A percentile compares a stretch with the other conserved stretches of the same genome.
Conservation (phyloP, 1,140 invertebrate species). For the Drosophila dunni region DNA sequence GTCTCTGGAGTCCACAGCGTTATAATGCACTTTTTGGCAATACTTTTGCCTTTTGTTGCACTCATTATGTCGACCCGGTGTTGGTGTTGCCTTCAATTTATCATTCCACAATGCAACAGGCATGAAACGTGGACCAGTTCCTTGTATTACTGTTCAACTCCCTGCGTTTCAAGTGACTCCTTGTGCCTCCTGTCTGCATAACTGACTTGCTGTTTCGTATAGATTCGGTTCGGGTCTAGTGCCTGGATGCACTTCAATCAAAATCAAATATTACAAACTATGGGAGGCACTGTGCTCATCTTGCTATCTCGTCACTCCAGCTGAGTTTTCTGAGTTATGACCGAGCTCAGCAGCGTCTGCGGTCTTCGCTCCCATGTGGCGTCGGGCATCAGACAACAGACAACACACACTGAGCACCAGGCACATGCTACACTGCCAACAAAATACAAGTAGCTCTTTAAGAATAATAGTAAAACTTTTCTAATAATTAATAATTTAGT, state of each 20-base stretch:
- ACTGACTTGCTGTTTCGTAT: slow-evolving; percentile 22
- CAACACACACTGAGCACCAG: slow-evolving; percentile 19
- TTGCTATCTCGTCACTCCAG: background rate
- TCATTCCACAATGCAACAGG: slow-evolving; percentile 52
- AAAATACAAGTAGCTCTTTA: too few relatives aligned
- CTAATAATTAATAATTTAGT: too few relatives aligned
- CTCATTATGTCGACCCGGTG: slow-evolving; percentile 56
- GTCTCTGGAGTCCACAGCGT: slow-evolving; percentile 33
- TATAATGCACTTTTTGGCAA: slow-evolving; percentile 56
- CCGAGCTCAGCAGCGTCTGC: slow-evolving; percentile 12
- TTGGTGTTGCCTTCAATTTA: slow-evolving; percentile 1
- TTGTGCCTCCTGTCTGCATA: background rate
- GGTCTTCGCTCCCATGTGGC: slow-evolving; percentile 21
- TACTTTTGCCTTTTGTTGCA: slow-evolving; percentile 39
- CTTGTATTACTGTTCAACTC: background rate
- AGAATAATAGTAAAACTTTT: too few relatives aligned
- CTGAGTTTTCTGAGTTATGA: slow-evolving; percentile 40
- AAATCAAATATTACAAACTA: slow-evolving; percentile 76
- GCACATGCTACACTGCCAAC: slow-evolving; percentile 22
- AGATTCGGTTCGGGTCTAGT: slow-evolving; percentile 58
- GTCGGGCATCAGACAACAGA: background rate
- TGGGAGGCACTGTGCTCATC: background rate
- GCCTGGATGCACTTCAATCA: slow-evolving; percentile 78
- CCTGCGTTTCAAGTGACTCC: background rate
- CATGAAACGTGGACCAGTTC: slow-evolving; percentile 7